Evolutionary conservation across 2,113 vertebrate genomes (phyloP).

Genomic region (Mungos mungo): DNA sequence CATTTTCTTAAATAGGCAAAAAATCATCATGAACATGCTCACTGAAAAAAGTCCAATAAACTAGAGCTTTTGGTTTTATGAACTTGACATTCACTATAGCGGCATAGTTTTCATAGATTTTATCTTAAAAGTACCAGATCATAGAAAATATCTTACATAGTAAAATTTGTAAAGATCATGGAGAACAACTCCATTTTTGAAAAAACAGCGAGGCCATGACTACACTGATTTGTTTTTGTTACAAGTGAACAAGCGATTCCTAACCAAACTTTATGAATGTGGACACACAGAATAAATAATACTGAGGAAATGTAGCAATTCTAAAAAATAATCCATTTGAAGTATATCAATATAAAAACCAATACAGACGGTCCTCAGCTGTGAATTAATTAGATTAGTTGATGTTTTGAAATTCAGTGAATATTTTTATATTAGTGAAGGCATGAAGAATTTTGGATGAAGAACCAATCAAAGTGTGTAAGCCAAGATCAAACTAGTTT

Average conservation of each 20-base stretch:
- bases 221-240: neutral
- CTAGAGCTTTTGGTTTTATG: neutral
- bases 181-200: neutral
- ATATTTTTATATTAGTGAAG: neutral
- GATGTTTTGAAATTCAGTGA: neutral
- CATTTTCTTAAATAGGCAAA: neutral
- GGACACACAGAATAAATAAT: neutral
- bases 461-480: neutral
- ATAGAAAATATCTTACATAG: neutral
- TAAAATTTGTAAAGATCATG: neutral
- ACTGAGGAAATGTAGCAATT: neutral
- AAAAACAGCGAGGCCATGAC: neutral
- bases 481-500: neutral
- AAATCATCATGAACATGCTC: neutral
- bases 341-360: neutral
- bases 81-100: neutral
- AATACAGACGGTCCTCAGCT: neutral
- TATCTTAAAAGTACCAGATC: neutral
- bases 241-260: neutral
- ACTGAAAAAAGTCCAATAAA: neutral
- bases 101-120: constrained; percentile 7
- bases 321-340: neutral
- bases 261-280: neutral
- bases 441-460: neutral
- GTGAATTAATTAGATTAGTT: neutral